Conservation (phyloP, 2,888 invertebrate species). For the Shargacucullia verbasci region DNA sequence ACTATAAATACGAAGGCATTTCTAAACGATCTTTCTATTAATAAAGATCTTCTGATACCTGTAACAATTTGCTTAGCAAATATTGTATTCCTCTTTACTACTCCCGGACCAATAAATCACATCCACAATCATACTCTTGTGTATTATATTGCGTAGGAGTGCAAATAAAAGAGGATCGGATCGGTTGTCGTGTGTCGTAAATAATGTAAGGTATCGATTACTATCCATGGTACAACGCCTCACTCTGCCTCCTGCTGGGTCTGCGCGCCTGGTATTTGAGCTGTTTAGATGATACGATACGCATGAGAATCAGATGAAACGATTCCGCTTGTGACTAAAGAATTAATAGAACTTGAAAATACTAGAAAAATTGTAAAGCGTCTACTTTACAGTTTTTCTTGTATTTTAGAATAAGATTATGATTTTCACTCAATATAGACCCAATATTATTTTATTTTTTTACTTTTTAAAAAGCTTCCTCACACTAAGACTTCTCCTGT, state of each 20-base stretch:
- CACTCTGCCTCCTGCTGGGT: conserved; percentile 73
- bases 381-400: no score
- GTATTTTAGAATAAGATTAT: no score
- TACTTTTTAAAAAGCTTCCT: no score
- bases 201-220: conserved; percentile 77
- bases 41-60: conserved; percentile 4
- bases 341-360: conserved; percentile 2
- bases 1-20: neutral
- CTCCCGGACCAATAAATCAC: conserved; percentile 32
- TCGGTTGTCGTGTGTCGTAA: conserved; percentile 68
- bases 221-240: conserved; percentile 72
- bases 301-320: conserved; percentile 16
- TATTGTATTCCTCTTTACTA: conserved; percentile 25
- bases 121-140: conserved; percentile 34
- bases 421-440: no score
- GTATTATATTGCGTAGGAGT: conserved; percentile 64
- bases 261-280: conserved; percentile 54
- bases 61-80: conserved; percentile 31
- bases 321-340: conserved; percentile 14
- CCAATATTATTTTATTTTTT: no score
- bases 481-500: no score
- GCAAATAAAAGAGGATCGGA: conserved; percentile 73
- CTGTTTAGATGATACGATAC: conserved; percentile 38
- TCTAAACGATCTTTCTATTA: neutral
- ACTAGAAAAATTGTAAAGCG: no score